Base-by-base conservation (phyloP, 2,113 vertebrate genomes). In the Carassius gibelio region DNA sequence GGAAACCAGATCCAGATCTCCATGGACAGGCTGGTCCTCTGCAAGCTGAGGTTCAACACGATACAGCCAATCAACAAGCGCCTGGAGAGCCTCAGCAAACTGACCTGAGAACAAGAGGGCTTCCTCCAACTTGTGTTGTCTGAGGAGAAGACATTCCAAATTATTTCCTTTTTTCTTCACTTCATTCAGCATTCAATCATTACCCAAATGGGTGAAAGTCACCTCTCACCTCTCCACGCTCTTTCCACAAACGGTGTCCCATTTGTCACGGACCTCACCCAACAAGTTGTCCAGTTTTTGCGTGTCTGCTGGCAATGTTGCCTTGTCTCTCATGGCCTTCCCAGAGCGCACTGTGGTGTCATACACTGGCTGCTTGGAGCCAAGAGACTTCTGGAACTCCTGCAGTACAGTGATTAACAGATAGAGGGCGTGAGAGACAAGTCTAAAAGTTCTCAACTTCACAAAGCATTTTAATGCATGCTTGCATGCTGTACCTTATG, bases 211-310 rank as follows among this genome's bases (percentile, higher is more conserved):
- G 10, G 45, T 6, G 13, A 17, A 17, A 7, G 30, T 19, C 66
- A n/a, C n/a, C 48, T 5, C 77, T 94, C 45, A 98, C 98, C 98
- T 97, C 87, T 99, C 98, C 68, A 99, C 98, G 0, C 98, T 99
- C 91, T 99, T 99, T 38, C 98, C 98, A 3, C 98, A 99, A 86
- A 99, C 98, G 0, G 98, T 99, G 94, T 99, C 98, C 98, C 98
- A 99, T 88, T 97, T 99, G 92, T 99, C 98, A 23, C 98, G 94
- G 83, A 99, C 96, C 90, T 99, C 98, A 85, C 97, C 97, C 86
- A 99, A 91, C 59, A 99, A 92, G 75, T 99, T 94, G 88, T 99
- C 98, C 89, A 99, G 93, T 81, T 95, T 98, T 86, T 98, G 97
- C 9, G 94, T 93, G 92, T 99, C 98, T 57, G 95, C 95, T 5